Base-by-base conservation (phyloP, 2,113 vertebrate genomes). In the Nothobranchius kuhntae region DNA sequence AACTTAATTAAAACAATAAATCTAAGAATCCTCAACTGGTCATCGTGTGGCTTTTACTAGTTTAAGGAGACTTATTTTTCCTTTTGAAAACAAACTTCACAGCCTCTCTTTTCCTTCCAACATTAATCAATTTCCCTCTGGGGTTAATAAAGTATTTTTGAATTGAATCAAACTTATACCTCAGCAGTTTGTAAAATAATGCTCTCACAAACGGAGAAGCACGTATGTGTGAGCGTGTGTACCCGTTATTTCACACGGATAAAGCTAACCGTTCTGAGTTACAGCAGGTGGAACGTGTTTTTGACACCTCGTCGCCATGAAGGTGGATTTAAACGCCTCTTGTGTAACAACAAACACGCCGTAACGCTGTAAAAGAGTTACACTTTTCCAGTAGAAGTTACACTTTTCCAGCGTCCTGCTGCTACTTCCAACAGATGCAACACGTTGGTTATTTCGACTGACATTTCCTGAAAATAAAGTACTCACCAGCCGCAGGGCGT, bases 11-110 rank as follows among this genome's bases (percentile, higher is more conserved):
- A 78, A 65, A 59, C 36, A 53, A 9, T 67, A 73, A 84, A 83
- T 84, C 71, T 91, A 93, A 93, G 93, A 83, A 91, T 85, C 83
- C 77, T 96, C 95, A 96, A 94, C 94, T 95, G 95, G 86, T 90
- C 38, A 90, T 96, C 95, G 92, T 93, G 93, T 91, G 95, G 85
- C 78, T 71, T 89, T 93, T 93, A 95, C 91, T 79, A 92, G 94
- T 40, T 40, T 8, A 7, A 38, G 7, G 4, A 38, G 7, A 38
- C 38, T 11, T 12, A 1, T 45, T 45, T 45, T 13, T 12, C 44
- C 44, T 45, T 45, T 12, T 11, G 44, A 45, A 45, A 12, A 45
- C 44, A 9, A 40, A 40, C 38, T 40, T 40, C 38, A 40, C 38
- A 40, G 38, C 38, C 38, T 40, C 36, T 38, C 7, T 7, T 38